Evolutionary conservation across 2,113 vertebrate species (phyloP).

Genomic region (Delphinus delphis): DNA sequence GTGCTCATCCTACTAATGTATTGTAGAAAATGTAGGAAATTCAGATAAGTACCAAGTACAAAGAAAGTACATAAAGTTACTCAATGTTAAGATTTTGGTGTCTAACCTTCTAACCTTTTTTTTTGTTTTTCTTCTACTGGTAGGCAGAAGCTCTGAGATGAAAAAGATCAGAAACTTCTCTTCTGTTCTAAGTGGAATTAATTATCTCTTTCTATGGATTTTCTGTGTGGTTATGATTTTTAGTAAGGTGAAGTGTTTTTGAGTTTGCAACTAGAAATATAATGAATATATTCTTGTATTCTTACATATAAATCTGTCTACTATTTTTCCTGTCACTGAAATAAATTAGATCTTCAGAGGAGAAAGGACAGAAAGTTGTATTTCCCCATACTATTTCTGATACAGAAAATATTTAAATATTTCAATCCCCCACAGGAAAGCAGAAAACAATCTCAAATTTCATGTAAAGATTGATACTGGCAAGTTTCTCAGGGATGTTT

Average conservation of each 20-base stretch:
- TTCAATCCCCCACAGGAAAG: neutral
- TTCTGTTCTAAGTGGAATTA: neutral
- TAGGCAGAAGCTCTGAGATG: neutral
- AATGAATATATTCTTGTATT: neutral
- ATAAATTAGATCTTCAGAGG: neutral
- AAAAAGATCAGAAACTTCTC: conserved; percentile 3
- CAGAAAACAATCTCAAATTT: conserved; percentile 15
- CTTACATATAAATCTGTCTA: neutral
- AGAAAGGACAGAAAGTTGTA: neutral
- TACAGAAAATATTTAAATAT: conserved; percentile 24
- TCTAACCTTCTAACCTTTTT: neutral
- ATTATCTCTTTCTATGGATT: neutral
- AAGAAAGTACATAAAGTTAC: neutral
- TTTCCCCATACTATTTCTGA: neutral
- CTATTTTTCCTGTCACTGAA: neutral
- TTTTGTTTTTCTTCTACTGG: neutral
- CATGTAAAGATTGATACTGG: neutral
- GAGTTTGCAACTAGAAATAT: conserved; percentile 33
- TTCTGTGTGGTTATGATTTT: neutral
- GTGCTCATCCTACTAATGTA: neutral
- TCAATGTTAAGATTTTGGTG: neutral
- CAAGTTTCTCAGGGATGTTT: conserved; percentile 17
- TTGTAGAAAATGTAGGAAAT: neutral
- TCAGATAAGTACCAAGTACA: neutral
- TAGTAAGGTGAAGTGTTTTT: neutral